Evolutionary conservation across 1,140 invertebrate genomes (phyloP), one percentile per base, ranked within the genome.

Genomic region (Octopus sinensis): DNA sequence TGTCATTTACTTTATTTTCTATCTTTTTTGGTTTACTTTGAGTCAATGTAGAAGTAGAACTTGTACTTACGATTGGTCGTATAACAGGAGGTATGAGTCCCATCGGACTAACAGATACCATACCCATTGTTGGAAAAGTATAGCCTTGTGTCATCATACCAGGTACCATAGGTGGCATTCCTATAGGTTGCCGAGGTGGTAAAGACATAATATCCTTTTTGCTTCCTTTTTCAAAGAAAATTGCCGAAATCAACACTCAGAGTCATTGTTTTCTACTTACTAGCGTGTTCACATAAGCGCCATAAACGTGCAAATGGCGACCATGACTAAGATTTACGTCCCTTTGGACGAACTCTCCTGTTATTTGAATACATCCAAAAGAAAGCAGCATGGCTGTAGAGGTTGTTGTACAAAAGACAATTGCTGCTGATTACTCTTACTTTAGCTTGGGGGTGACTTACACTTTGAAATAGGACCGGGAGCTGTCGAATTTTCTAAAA

Each of bases 11-110:
- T 23, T 73, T 13, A n/a, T 73, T 73, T 73, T 73, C 68, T 23
- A n/a, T 13, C 68, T 73, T 73, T 17, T 73, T 73, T 5, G 68
- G 68, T 73, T 73, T 73, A 23, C 30, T 73, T 73, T 73, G 68
- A 17, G 68, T 17, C 82, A 86, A 83, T 84, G 85, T 78, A 54
- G 86, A 81, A 82, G 84, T 80, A 82, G 85, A 83, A 53, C 84
- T 81, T 52, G 86, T 83, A 77, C 86, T 87, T n/a, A 88, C 87
- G 82, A 90, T 87, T 78, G 89, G 89, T 83, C 88, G 85, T 87
- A 90, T 90, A 79, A 89, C 86, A 86, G 85, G 85, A 76, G 86
- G 85, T 87, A 90, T 88, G 86, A 90, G 88, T 78, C 86, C 86
- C 85, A 88, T 87, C 51, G 68, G 68, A 13, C 85, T 84, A 86